Conservation (phyloP, 2,888 invertebrate species). For the Tricholauxania praeusta region DNA sequence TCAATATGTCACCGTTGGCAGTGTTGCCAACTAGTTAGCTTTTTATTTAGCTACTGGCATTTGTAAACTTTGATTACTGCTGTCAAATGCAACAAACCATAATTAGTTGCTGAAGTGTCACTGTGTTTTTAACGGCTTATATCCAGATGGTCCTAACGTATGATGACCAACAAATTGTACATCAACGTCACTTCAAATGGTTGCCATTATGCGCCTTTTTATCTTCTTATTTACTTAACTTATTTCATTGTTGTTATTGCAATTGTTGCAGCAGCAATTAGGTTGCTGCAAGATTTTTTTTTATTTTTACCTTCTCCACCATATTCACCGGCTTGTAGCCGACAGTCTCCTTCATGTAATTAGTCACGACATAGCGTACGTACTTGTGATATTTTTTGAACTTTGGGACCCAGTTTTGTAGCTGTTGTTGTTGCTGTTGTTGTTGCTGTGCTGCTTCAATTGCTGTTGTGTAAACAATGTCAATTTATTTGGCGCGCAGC, state of each 20-base stretch:
- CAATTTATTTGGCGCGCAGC: constrained; percentile 24
- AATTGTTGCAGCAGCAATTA: neutral
- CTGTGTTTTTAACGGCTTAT: neutral
- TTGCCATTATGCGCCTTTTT: neutral
- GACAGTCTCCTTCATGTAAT: constrained; percentile 21
- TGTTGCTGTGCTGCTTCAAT: neutral
- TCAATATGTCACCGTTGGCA: too few species aligned
- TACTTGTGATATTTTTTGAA: constrained; percentile 29
- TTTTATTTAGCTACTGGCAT: too few species aligned
- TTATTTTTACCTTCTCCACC: neutral
- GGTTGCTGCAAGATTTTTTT: neutral
- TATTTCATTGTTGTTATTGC: neutral
- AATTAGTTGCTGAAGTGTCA: neutral
- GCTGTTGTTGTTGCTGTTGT: constrained; percentile 18
- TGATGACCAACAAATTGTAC: neutral
- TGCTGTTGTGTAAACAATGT: constrained; percentile 19
- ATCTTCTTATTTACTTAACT: neutral
- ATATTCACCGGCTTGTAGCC: too few species aligned
- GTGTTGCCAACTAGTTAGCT: too few species aligned
- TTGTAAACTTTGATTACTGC: too few species aligned
- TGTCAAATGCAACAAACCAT: too few species aligned
- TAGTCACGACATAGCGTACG: constrained; percentile 36
- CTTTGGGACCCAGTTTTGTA: constrained; percentile 28
- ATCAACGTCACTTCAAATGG: neutral
- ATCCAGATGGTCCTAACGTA: neutral